Evolutionary conservation across 92 coral and sea anemone species (phyloP), one percentile per base, ranked within the genome.

Genomic region (Epizoanthus rinbou): DNA sequence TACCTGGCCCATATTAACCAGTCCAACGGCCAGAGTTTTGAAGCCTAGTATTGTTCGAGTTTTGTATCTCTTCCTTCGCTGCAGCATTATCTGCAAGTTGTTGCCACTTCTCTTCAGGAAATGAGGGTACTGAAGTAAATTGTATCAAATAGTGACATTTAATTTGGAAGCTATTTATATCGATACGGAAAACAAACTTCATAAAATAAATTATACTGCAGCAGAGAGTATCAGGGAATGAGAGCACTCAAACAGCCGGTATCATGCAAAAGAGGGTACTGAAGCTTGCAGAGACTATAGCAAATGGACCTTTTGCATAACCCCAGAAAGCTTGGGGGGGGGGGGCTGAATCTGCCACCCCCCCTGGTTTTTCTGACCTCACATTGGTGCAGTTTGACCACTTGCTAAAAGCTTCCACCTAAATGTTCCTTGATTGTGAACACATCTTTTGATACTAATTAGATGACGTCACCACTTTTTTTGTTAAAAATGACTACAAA

Each of bases 1-100:
- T 74, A 94, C 99, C 96, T 96, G 98, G n/a, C 97, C 98, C 92
- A 96, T 90, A 80, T 96, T 93, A 8, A 96, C 99, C n/a, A 96
- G 93, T 11, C 99, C 99, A 19, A 96, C 97, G 64, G 99, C 99
- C 68, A 96, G 85, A 0, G 99, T 96, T 71, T 96, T 96, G 63
- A 96, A 96, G 17, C 99, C 99, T 22, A 96, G 86, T 33, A 96
- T 96, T 15, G 99, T 90, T 78, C 99, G 88, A 59, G 91, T 96
- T 83, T 96, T 96, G 89, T 96, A 96, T 63, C 90, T 88, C 84
- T 96, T 96, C 80, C 99, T 90, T 87, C 99, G 85, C 73, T 96
- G 99, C 75, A 96, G 87, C 99, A 96, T 96, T 15, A 96, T 87
- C 75, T 94, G 98, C 9, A 96, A 89, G 80, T 96, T 96, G 84